Conservation (phyloP, 2,113 vertebrate species). For the Cichladusa arquata region DNA sequence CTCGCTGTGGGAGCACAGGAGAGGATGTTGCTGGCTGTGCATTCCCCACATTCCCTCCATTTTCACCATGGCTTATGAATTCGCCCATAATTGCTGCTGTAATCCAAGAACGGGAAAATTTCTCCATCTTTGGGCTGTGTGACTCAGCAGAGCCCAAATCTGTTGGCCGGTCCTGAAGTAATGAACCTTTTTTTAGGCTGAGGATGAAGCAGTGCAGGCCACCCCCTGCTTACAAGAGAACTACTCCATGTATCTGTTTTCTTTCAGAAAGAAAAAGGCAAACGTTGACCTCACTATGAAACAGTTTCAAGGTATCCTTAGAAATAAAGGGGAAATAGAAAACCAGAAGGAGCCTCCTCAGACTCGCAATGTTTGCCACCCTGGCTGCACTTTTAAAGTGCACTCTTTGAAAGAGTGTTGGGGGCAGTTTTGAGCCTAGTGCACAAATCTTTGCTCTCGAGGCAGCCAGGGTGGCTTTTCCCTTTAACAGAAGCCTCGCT, state of each 20-base stretch:
- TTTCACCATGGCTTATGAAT: neutral
- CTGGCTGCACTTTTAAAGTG: neutral
- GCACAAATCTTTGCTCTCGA: neutral
- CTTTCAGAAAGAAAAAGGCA: slow-evolving; percentile 98
- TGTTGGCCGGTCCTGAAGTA: neutral
- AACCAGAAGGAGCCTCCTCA: neutral
- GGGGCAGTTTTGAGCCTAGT: neutral
- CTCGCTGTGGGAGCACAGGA: rapidly evolving
- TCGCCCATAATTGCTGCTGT: rapidly evolving
- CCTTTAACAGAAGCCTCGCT: neutral
- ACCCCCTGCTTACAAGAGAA: slow-evolving; percentile 39
- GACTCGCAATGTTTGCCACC: neutral
- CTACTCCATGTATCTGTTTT: slow-evolving; percentile 86
- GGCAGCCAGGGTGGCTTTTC: neutral
- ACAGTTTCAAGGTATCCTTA: slow-evolving; percentile 88
- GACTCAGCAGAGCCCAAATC: neutral
- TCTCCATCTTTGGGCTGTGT: neutral
- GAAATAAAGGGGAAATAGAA: neutral
- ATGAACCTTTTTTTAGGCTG: neutral
- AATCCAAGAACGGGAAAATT: neutral
- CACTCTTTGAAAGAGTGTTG: rapidly evolving
- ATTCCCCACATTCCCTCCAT: neutral
- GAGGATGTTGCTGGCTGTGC: neutral
- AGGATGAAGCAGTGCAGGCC: neutral
- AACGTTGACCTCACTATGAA: slow-evolving; percentile 86